Evolutionary conservation across 2,113 vertebrate species (phyloP), one percentile per base, ranked within the genome.

Genomic region (Hippocampus mohnikei): DNA sequence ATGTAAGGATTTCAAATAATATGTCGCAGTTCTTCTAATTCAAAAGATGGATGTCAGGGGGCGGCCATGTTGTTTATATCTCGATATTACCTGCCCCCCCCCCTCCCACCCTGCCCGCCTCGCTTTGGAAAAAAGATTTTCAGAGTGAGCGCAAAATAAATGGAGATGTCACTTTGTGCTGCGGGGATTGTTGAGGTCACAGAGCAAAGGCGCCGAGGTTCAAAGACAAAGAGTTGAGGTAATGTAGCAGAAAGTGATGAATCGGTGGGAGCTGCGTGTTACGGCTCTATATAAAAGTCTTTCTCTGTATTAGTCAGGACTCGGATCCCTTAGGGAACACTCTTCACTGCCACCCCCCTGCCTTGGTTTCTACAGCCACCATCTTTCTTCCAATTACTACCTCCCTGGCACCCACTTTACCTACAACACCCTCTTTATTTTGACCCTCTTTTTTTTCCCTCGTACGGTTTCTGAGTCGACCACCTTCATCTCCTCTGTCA

Each of bases 341-440:
- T 77, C 72, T 74, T 80, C 79, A 66, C 68, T 5, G 75, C 69
- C 64, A 63, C 69, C 56, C 63, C 33, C 18, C 73, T 77, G 77
- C 77, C 65, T 80, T 61, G 48, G 2, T 61, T 70, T 81, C 82
- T 83, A 61, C 78, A 71, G 60, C 67, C 60, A 60, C 84, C 77
- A 77, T 88, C 81, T 88, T 87, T 88, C 76, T 83, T 82, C 73
- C 23, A 55, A 85, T 87, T 85, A 84, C 81, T 69, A 64, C 77
- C 73, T 77, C 75, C 61, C 70, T 44, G n/a, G 68, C 56, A 67
- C 41, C 67, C 44, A 68, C 83, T 76, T 77, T 83, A 76, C 37
- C 46, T 68, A 15, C 73, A 44, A 55, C 58, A n/a, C 53, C 68
- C n/a, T 20, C 23, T 29, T 65, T 65, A 46, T 65, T 65, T 65